Evolutionary conservation across 64 coral and sea anemone genomes (phyloP).

Genomic region (Acropora tenuis): DNA sequence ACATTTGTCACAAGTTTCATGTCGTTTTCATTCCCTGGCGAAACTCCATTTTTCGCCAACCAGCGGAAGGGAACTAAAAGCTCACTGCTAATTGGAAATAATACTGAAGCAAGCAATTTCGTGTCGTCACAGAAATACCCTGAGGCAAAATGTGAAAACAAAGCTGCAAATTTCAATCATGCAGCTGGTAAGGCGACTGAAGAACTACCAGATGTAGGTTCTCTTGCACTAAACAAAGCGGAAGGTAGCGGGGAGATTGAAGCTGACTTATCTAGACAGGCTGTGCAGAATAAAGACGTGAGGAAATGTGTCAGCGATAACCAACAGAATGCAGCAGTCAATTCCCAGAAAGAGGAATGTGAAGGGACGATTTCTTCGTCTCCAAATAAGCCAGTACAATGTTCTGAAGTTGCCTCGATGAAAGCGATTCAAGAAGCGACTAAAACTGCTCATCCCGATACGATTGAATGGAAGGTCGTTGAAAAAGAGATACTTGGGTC

Average conservation of each 20-base stretch:
- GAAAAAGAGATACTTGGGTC: not conserved
- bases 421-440: not conserved
- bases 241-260: not conserved
- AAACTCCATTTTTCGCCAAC: not conserved
- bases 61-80: not conserved
- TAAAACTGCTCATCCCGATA: not conserved
- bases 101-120: not conserved
- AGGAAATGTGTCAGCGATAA: not conserved
- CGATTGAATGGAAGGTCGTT: not conserved
- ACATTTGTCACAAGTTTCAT: not conserved
- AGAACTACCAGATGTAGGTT: not conserved
- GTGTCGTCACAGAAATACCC: not conserved
- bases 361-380: not conserved
- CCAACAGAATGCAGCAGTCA: not conserved
- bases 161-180: not conserved
- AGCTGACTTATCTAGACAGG: not conserved
- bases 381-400: not conserved
- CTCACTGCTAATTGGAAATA: not conserved
- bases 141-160: not conserved
- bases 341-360: not conserved
- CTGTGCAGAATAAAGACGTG: too few species aligned
- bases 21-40: not conserved
- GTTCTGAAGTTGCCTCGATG: not conserved
- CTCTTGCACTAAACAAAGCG: not conserved
- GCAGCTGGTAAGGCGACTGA: not conserved